Evolutionary conservation across 2,888 invertebrate species (phyloP), one percentile per base, ranked within the genome.

Genomic region (Sinelater perroti): DNA sequence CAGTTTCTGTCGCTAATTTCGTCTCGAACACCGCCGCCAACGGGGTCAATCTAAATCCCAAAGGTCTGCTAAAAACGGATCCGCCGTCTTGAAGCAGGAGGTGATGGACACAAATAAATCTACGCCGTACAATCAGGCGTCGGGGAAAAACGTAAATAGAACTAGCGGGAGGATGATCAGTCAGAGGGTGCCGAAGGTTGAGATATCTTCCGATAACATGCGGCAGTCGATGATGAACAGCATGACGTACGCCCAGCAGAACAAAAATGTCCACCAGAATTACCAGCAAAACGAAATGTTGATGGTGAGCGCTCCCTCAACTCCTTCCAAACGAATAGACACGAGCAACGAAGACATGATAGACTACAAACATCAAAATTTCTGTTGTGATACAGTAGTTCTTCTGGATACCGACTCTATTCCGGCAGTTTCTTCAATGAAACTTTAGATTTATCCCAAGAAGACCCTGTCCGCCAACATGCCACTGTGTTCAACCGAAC

Each of bases 381-480:
- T 76, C 61, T 76, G 76, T 57, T 82, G 83, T 64, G 85, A 86
- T 75, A 85, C 85, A 30, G 82, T 86, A 74, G 84, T 85, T 65
- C 79, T 85, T 70, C 63, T 78, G 58, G 76, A 68, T 46, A 57
- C 83, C 53, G 76, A 77, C 62, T 74, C 75, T 14, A 75, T 73
- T 40, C 83, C 69, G 82, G 81, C 68, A 82, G 82, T 67, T 88
- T 88, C 76, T 89, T 91, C 72, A 90, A 92, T 72, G 93, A 93
- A 79, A 94, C 94, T 1, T 80, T 95, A 69, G 94, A 95, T 76
- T 81, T 95, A 60, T 93, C 93, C 28, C 94, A 95, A 72, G 95
- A 95, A 76, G 95, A 95, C 95, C 8, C 81, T 95, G 45, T 93
- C 93, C 56, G 95, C 95, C 52, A 95, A 95, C 77, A 91, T 95